Base-by-base conservation (phyloP, 2,797 vertebrate species). In the Scomberomorus guttatus region DNA sequence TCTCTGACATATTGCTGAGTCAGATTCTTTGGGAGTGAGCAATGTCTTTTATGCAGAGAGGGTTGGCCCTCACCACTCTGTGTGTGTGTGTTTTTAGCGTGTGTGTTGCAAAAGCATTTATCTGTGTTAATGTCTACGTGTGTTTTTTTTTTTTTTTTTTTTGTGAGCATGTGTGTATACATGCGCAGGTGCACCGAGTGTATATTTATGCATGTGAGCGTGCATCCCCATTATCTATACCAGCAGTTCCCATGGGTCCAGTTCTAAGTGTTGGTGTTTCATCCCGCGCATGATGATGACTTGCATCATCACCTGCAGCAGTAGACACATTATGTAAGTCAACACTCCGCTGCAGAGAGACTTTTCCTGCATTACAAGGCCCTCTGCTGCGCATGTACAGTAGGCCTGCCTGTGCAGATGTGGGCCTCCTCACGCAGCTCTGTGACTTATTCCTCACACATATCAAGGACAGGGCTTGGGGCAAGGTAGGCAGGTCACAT, bases 1-100 rank as follows among this genome's bases (percentile, higher is more conserved):
- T 60, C 76, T 80, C 69, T 85, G 84, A 89, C 91, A 91, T 89
- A 87, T 80, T 72, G 94, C 94, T 94, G 95, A 91, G 91, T 95
- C 93, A 94, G 92, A 58, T 39, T 84, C 72, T 88, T 87, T 80
- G 63, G 72, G 75, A 89, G 81, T 66, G 83, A 84, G 87, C 78
- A 54, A 72, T 91, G 87, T 89, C 89, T 90, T 79, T 86, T 84
- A 76, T 77, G 70, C 79, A 64, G 64, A 73, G 80, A 68, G 46
- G 73, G 58, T 27, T 55, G 82, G 81, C 76, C 50, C 25, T 63
- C 42, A 5, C 60, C 54, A n/a, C 42, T 10, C 10, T n/a, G 56
- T 57, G 34, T 67, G 29, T 72, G 55, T 48, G 74, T 81, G 68
- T 67, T 50, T 54, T 56, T 56, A 50, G 11, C 32, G 15, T 17